phyloP scores from a whole-genome alignment of 1,140 invertebrate species.

The Caenorhabditis latens region DNA sequence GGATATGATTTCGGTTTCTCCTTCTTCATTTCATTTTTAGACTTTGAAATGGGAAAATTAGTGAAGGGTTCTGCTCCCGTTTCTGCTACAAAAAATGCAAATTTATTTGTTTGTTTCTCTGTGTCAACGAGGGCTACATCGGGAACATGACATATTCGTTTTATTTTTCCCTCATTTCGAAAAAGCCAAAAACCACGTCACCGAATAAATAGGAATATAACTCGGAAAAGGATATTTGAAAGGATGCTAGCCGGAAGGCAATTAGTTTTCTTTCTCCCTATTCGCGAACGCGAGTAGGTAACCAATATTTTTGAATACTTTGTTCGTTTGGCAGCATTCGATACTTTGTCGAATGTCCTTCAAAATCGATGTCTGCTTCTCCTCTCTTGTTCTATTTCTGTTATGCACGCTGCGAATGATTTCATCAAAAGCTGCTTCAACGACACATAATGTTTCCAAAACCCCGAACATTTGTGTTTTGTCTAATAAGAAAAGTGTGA shows the following conservation, averaged over 20 bases:
- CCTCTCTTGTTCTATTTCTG: background rate
- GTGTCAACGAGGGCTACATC: background rate
- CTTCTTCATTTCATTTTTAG: no score
- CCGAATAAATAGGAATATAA: no score
- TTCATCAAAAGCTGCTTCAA: background rate
- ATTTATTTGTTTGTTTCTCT: slow-evolving; percentile 6
- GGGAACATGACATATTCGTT: background rate
- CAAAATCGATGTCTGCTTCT: slow-evolving; percentile 4
- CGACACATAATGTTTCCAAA: no score
- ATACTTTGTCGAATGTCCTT: background rate
- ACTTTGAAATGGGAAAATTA: no score
- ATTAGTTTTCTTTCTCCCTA: background rate
- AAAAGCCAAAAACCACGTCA: background rate
- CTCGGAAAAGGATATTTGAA: background rate
- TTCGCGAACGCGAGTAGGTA: background rate
- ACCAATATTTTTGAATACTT: background rate
- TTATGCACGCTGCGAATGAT: background rate
- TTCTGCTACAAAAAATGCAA: background rate
- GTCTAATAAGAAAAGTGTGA: no score
- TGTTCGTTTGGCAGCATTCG: background rate
- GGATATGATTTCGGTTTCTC: no score
- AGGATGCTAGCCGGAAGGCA: background rate
- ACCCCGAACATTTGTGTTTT: no score
- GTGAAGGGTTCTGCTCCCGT: no score
- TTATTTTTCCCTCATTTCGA: background rate